These are phyloP conservation scores for Manis crassicaudata DNA, from an alignment of 2,797 vertebrate species.

Conservation along the genomic window DNA sequence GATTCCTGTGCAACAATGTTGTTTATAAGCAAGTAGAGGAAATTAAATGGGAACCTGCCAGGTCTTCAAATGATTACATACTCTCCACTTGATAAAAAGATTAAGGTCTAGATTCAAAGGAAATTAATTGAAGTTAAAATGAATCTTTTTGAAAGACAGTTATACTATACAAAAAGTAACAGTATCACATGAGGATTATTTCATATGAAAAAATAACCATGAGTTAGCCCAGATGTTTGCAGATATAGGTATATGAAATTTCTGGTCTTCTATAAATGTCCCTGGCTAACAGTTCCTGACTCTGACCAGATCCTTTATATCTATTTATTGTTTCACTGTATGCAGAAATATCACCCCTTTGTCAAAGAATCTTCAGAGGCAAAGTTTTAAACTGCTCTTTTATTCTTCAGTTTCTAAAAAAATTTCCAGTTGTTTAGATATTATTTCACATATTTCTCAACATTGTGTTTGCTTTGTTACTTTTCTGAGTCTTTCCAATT, in stretches of 20 bases:
- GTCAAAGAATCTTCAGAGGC: neutral
- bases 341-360: neutral
- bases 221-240: neutral
- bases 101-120: slow-evolving; percentile 47
- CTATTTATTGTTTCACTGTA: neutral
- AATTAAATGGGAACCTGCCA: slow-evolving; percentile 64
- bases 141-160: slow-evolving; percentile 51
- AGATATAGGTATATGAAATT: neutral
- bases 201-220: slow-evolving; percentile 35
- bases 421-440: neutral
- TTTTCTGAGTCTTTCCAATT: slow-evolving; percentile 22
- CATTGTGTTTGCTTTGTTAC: neutral
- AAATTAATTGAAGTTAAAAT: slow-evolving; percentile 68
- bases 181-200: neutral
- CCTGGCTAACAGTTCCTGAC: neutral
- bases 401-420: neutral
- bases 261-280: slow-evolving; percentile 5
- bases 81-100: slow-evolving; percentile 39
- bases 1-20: slow-evolving; percentile 57
- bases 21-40: slow-evolving; percentile 66
- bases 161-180: slow-evolving; percentile 55
- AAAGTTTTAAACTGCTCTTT: slow-evolving; percentile 24
- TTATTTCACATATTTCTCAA: neutral
- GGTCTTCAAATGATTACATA: slow-evolving; percentile 26
- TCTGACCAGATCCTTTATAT: neutral